Base-by-base conservation (phyloP, 2,888 invertebrate genomes). In the Epinotia demarniana region DNA sequence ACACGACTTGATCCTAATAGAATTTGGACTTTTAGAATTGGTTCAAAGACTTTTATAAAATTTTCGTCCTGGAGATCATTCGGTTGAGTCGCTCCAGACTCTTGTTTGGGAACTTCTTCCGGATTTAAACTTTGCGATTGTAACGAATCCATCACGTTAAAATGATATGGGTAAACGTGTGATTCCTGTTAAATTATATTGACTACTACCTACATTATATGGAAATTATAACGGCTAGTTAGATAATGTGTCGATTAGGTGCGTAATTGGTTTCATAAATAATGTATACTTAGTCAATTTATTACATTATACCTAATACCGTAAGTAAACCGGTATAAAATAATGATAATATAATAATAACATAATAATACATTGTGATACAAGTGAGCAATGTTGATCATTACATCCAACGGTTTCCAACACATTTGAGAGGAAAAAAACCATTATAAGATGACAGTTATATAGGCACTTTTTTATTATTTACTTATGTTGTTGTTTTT, bases 61-160 rank as follows among this genome's bases (percentile, higher is more conserved):
- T 84, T 79, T 57, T 87, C 83, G 19, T 89, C 86, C 62, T 90
- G 80, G 55, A 90, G 87, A 61, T 90, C 87, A 73, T 82, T 81
- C 3, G 89, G 89, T 9, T 88, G 74, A 78, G 53, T 53, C n/a
- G 8, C n/a, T 53, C 88, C 88, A 12, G 43, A 46, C 0, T 68
- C 68, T 58, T 23, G 80, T 90, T 89, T 3, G 80, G 77, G 57
- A 78, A 43, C 12, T 53, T 13, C 55, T n/a, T 19, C 16, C 19
- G 13, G 23, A 46, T 53, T 33, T 18, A 18, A 43, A 43, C 19
- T 43, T 27, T 16, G 53, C n/a, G n/a, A 53, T n/a, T 53, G 13
- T 70, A 46, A 33, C 19, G 19, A 49, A 53, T 33, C 33, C 49
- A 58, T 73, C 12, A 18, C 19, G n/a, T n/a, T 60, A 53, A 49